These are phyloP conservation scores for Cyanoramphus novaezelandiae DNA, from an alignment of 2,113 vertebrate species.

Conservation along the genomic window DNA sequence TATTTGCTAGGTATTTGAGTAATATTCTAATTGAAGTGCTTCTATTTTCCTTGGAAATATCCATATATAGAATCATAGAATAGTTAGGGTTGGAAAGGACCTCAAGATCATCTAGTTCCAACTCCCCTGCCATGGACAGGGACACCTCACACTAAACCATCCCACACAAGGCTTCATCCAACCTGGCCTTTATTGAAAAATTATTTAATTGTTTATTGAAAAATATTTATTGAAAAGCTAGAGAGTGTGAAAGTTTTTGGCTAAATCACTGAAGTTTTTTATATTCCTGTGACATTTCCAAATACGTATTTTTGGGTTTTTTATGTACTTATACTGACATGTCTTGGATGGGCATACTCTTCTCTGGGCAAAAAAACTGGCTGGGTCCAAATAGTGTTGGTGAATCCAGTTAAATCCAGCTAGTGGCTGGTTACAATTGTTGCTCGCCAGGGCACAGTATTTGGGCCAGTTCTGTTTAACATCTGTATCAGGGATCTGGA, in stretches of 20 bases:
- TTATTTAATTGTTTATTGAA: no score
- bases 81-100: no score
- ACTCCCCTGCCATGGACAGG: no score
- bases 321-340: not conserved
- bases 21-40: not conserved
- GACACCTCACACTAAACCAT: no score
- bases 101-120: no score
- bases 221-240: not conserved
- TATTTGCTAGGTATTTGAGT: not conserved
- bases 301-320: not conserved
- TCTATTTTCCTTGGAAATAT: not conserved
- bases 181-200: no score
- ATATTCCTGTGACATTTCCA: not conserved
- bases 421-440: accelerated
- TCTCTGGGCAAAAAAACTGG: not conserved
- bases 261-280: not conserved
- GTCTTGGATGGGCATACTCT: accelerated
- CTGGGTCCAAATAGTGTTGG: not conserved
- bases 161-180: no score
- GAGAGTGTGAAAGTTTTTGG: not conserved
- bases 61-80: no score
- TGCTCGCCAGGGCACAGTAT: not conserved
- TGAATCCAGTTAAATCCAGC: not conserved
- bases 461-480: no score
- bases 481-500: not conserved